Percentiles rank a stretch among this genome's conserved stretches.
These are phyloP conservation scores for Bettongia penicillata DNA, from an alignment of 2,113 vertebrate genomes.

Conservation along the genomic window DNA sequence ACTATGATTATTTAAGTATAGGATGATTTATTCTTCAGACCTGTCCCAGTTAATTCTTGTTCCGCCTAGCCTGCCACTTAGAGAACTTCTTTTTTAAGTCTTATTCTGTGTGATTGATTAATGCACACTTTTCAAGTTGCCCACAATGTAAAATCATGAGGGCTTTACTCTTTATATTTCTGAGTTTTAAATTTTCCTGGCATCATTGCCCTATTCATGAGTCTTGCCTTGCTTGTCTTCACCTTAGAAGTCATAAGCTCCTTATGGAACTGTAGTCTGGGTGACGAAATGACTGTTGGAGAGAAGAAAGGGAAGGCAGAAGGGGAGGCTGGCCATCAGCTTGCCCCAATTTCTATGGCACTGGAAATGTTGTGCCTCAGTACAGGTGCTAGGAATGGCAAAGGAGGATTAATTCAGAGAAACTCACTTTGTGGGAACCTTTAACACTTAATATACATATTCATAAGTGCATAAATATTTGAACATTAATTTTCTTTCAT, in stretches of 20 bases:
- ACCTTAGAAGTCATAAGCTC: neutral
- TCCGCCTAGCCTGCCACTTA: too few relatives aligned
- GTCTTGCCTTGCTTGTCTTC: neutral
- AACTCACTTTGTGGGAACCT: constrained; percentile 18
- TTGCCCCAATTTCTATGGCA: constrained; percentile 40
- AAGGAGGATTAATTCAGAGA: constrained; percentile 45
- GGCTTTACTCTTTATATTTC: too few relatives aligned
- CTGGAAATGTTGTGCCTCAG: neutral
- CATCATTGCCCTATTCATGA: neutral
- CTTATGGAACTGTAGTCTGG: neutral
- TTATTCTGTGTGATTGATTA: too few relatives aligned
- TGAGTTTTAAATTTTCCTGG: neutral
- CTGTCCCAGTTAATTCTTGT: too few relatives aligned
- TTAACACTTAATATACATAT: constrained; percentile 1
- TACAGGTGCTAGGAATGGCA: neutral
- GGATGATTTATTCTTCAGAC: too few relatives aligned
- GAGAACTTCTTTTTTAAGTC: too few relatives aligned
- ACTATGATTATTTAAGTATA: too few relatives aligned
- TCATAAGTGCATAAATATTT: neutral
- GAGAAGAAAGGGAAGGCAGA: neutral
- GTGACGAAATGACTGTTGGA: constrained; percentile 12
- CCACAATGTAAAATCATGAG: too few relatives aligned
- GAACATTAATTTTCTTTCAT: constrained; percentile 11
- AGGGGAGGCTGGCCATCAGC: neutral
- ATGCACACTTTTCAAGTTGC: too few relatives aligned